Conservation (phyloP, 2,888 invertebrate species). For the Trimorus sp. region DNA sequence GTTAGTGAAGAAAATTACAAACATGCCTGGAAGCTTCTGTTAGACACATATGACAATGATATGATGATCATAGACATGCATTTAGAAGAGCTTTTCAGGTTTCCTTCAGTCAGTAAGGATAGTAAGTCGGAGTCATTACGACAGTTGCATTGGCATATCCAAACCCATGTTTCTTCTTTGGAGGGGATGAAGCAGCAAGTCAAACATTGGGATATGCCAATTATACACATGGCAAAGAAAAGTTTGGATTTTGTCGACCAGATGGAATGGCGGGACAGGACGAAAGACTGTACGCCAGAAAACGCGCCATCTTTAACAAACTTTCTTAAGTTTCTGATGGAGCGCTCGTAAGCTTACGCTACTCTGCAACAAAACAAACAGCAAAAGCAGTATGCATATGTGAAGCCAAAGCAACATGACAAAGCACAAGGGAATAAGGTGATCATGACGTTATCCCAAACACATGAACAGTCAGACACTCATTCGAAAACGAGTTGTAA, state of each 20-base stretch:
- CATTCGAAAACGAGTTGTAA: no score
- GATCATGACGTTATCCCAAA: no score
- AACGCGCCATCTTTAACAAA: slow-evolving; percentile 58
- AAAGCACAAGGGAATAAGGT: slow-evolving; percentile 16
- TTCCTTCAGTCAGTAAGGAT: slow-evolving; percentile 18
- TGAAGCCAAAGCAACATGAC: not conserved
- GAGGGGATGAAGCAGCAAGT: slow-evolving; percentile 15
- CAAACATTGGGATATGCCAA: slow-evolving; percentile 6
- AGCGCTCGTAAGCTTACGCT: slow-evolving; percentile 26
- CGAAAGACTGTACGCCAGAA: slow-evolving; percentile 10
- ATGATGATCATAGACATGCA: slow-evolving; percentile 26
- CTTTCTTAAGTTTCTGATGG: slow-evolving; percentile 55
- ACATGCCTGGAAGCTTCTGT: slow-evolving; percentile 58
- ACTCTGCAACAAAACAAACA: not conserved
- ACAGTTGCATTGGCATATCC: slow-evolving; percentile 18
- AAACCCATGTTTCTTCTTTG: slow-evolving; percentile 31
- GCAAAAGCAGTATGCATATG: not conserved
- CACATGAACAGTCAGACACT: no score
- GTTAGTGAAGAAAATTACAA: slow-evolving; percentile 61
- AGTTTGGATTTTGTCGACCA: slow-evolving; percentile 10
- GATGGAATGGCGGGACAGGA: slow-evolving; percentile 15
- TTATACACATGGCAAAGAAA: slow-evolving; percentile 22
- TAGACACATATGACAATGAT: slow-evolving; percentile 23
- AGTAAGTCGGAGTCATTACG: slow-evolving; percentile 26
- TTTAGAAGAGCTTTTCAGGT: slow-evolving; percentile 10